Evolutionary conservation across 2,888 invertebrate genomes (phyloP), one percentile per base, ranked within the genome.

Genomic region (Carterocephalus palaemon): DNA sequence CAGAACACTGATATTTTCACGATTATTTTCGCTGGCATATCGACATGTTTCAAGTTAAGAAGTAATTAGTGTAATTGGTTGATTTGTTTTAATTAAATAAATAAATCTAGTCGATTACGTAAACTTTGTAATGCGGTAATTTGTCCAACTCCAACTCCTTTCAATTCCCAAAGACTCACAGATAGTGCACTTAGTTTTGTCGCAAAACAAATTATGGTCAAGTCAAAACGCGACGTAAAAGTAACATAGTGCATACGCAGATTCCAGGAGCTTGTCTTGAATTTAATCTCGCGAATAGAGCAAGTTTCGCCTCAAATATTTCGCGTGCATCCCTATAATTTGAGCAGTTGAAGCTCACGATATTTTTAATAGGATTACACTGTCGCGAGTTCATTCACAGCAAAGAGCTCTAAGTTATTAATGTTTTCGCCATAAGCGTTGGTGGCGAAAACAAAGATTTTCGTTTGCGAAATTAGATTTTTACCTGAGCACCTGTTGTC

Each of bases 211-310:
- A n/a, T n/a, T n/a, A n/a, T n/a, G n/a, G n/a, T n/a, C n/a, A n/a
- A n/a, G n/a, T n/a, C n/a, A n/a, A 29, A 47, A 8, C 26, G 33
- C 47, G n/a, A 13, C 45, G 45, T 24, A 2, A n/a, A 19, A 32
- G 7, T 3, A 2, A 8, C 19, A 1, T 37, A 69, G 77, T 79
- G 75, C 62, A 76, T 64, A 40, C 15, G 49, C 49, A 64, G 53
- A 73, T 69, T 62, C 61, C 53, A 54, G 61, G 60, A 64, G 60
- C 59, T 57, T 62, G 64, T 65, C 70, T 68, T 71, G 74, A 79
- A 81, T 80, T 82, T 83, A 81, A 82, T 83, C 77, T 82, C 65
- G 64, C 43, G 74, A 70, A 75, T 70, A 75, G 70, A 72, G 70
- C 64, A 62, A 70, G 75, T 77, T 74, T 74, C 67, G 59, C 78